A percentile compares a stretch with the other conserved stretches of the same genome.
Conservation (phyloP, 2,113 vertebrate genomes). For the Oriolus oriolus region DNA sequence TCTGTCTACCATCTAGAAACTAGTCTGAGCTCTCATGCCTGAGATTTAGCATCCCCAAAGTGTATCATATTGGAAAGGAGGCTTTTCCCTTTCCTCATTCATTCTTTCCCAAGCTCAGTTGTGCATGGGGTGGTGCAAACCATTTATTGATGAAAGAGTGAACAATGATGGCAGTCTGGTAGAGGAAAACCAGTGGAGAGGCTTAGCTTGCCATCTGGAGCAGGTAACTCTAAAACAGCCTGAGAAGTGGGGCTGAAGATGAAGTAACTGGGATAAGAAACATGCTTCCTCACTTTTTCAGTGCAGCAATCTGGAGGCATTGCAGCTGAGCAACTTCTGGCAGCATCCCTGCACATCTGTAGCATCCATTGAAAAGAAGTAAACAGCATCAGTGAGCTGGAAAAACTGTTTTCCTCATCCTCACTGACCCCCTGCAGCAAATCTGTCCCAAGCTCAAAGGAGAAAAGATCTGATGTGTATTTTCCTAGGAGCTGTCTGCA, state of each 20-base stretch:
- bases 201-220: not conserved
- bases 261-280: conserved; percentile 20
- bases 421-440: not conserved
- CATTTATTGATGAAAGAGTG: not conserved
- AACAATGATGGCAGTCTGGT: not conserved
- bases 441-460: not conserved
- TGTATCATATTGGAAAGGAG: not conserved
- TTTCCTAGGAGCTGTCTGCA: not conserved
- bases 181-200: not conserved
- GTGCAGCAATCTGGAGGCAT: not conserved
- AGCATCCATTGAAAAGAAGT: conserved; percentile 18
- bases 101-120: not conserved
- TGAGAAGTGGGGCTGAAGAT: not conserved
- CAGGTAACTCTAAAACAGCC: conserved; percentile 20
- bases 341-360: not conserved
- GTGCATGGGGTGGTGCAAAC: not conserved
- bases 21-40: not conserved
- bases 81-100: not conserved
- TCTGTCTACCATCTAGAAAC: not conserved
- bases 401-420: not conserved
- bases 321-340: conserved; percentile 11
- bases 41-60: not conserved
- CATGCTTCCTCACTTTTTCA: not conserved
- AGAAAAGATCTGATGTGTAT: not conserved
- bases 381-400: not conserved